Percentiles rank a stretch among this genome's conserved stretches.
Conservation (phyloP, 2,888 invertebrate genomes). For the Trichopria drosophilae region DNA sequence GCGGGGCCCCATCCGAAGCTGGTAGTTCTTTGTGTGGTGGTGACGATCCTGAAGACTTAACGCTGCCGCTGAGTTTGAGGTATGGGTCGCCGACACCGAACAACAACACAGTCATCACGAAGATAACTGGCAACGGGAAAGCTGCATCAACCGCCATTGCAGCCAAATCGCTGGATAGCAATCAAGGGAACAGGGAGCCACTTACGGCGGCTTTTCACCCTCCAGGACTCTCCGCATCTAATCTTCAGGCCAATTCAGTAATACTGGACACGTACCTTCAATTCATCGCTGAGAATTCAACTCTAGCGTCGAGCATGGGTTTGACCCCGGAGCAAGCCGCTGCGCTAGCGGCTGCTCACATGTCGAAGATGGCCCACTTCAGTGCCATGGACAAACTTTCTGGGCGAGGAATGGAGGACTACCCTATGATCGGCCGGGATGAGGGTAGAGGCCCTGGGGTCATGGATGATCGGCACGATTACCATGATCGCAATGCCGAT, state of each 20-base stretch:
- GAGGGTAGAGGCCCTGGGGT: constrained; percentile 48
- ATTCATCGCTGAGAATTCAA: constrained; percentile 82
- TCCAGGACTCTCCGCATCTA: constrained; percentile 62
- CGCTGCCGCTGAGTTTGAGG: constrained; percentile 66
- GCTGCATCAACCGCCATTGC: constrained; percentile 68
- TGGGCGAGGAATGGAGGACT: constrained; percentile 48
- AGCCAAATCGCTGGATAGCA: constrained; percentile 68
- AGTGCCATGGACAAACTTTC: constrained; percentile 64
- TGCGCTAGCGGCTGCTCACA: constrained; percentile 69
- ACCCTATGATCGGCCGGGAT: constrained; percentile 53
- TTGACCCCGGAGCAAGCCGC: constrained; percentile 69
- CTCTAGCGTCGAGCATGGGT: constrained; percentile 65
- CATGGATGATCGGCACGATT: constrained; percentile 49
- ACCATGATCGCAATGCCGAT: constrained; percentile 44
- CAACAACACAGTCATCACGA: constrained; percentile 60
- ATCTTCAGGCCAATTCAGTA: constrained; percentile 56
- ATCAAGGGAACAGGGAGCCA: constrained; percentile 66
- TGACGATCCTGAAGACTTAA: constrained; percentile 83
- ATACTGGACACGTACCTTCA: constrained; percentile 86
- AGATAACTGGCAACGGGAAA: constrained; percentile 46
- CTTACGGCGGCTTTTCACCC: constrained; percentile 63
- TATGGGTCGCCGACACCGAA: constrained; percentile 68
- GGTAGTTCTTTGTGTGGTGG: constrained; percentile 76
- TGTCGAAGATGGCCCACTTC: constrained; percentile 77
- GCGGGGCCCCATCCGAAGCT: constrained; percentile 70